Base-by-base conservation (phyloP, 2,797 vertebrate species). In the Sebastes diaconus region DNA sequence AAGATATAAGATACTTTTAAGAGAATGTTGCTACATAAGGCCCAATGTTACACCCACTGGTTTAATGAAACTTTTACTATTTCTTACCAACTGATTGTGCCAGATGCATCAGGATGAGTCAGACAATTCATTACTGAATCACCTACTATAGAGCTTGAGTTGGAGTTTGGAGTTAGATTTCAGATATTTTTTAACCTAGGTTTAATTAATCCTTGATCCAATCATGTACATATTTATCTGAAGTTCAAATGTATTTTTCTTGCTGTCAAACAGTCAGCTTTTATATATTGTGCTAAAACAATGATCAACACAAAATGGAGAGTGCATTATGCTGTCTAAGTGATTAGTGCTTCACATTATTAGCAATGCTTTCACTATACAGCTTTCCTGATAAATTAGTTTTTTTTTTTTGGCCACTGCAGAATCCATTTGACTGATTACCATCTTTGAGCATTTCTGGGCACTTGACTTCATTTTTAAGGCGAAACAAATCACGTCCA, bases 351-450 rank as follows among this genome's bases (percentile, higher is more conserved):
- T 39, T 54, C 20, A 67, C 10, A 42, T 55, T 10, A 34, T 60
- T 16, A 61, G 10, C 22, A 73, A 13, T 36, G 22, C 61, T 58
- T 71, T 77, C 30, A 77, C 68, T 34, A 6, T 8, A 61, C 16
- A 54, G 55, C 42, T 69, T 55, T 25, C 59, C 60, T 77, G 54
- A 74, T 64, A 11, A 73, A 69, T 61, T 6, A n/a, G 11, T 11
- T 34, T 4, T 13, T 55, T 16, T 65, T 58, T 55, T 59, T 64
- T 59, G 8, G 30, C 29, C 20, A 69, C 16, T 24, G 30, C 61
- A 70, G 24, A 22, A 68, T 60, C n/a, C 8, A 65, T 22, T 59
- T 76, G 52, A 73, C 61, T 73, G 14, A 87, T 68, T 60, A 27
- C 20, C 13, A 36, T 64, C 54, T 60, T 18, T 30, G 3, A 73